These are phyloP conservation scores for Nemopilema nomurai DNA, from an alignment of 30 jellyfish, hydroid and myxozoan genomes.

Conservation along the genomic window DNA sequence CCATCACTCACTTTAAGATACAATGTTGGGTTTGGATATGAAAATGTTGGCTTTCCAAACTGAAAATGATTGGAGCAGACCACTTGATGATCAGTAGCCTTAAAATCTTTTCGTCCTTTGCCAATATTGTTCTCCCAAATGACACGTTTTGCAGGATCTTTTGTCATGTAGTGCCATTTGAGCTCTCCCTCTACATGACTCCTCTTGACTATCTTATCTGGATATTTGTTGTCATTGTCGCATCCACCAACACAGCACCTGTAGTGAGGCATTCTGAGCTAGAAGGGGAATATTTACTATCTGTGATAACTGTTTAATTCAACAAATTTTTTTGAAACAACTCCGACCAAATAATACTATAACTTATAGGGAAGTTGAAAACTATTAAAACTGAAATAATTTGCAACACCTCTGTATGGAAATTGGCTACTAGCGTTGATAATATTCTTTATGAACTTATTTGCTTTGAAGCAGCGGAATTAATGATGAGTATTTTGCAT, in stretches of 20 bases:
- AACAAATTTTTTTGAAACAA: too few relatives aligned
- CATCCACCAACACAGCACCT: slow-evolving; percentile 15
- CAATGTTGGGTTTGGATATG: slow-evolving; percentile 16
- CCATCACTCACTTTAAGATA: background rate
- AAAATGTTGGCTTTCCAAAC: slow-evolving; percentile 29
- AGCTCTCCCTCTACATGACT: background rate
- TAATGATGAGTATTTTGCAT: background rate
- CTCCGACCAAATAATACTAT: too few relatives aligned
- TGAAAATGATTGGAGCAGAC: slow-evolving; percentile 46
- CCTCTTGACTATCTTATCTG: background rate
- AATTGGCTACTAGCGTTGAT: background rate
- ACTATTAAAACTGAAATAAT: background rate
- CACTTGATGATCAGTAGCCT: slow-evolving; percentile 13
- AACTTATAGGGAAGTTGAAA: too few relatives aligned
- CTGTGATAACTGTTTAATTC: background rate
- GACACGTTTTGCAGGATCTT: slow-evolving; percentile 6
- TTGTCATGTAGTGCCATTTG: slow-evolving; percentile 10
- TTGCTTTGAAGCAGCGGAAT: background rate
- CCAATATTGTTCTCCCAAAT: slow-evolving; percentile 1
- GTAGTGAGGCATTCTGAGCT: slow-evolving; percentile 19
- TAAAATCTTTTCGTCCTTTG: background rate
- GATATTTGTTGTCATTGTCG: slow-evolving; percentile 7
- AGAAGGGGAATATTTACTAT: background rate
- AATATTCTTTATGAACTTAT: background rate
- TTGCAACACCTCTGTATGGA: background rate